These are phyloP conservation scores for Pseudolaguvia tuberculata DNA, from an alignment of 2,113 vertebrate species.

Conservation along the genomic window DNA sequence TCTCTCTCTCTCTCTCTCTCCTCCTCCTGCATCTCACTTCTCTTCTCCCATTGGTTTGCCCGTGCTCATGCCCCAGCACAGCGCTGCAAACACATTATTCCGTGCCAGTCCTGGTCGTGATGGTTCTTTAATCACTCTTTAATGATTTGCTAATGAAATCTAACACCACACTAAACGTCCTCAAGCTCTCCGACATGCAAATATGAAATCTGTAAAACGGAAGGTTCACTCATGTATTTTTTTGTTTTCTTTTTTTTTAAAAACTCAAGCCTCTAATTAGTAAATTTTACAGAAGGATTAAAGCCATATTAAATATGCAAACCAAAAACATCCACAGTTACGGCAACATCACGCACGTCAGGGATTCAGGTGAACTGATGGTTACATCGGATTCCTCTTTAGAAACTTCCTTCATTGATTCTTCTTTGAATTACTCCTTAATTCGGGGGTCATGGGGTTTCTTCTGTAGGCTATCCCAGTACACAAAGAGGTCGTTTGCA, in stretches of 20 bases:
- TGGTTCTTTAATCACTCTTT: conserved; percentile 8
- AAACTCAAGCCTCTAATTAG: not conserved
- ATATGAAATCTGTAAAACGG: conserved; percentile 9
- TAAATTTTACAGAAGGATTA: conserved; percentile 11
- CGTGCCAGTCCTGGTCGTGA: not conserved
- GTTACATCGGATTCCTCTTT: no score
- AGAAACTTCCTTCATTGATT: no score
- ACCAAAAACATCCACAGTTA: no score
- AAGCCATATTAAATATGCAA: no score
- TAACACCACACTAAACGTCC: conserved; percentile 16
- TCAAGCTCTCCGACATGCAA: not conserved
- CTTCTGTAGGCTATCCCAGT: no score
- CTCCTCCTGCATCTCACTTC: conserved; percentile 24
- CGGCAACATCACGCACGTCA: no score
- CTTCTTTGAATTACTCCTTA: no score
- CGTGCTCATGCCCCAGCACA: not conserved
- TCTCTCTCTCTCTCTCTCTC: conserved; percentile 15
- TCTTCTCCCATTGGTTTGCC: conserved; percentile 23
- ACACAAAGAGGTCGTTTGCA: no score
- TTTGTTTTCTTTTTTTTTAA: not conserved
- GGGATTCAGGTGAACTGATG: no score
- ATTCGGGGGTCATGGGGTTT: no score
- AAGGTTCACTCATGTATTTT: conserved; percentile 4
- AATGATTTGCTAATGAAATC: conserved; percentile 23
- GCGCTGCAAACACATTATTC: conserved; percentile 5